These are phyloP conservation scores for Blastomussa wellsi DNA, from an alignment of 92 coral and sea anemone genomes.

Conservation along the genomic window DNA sequence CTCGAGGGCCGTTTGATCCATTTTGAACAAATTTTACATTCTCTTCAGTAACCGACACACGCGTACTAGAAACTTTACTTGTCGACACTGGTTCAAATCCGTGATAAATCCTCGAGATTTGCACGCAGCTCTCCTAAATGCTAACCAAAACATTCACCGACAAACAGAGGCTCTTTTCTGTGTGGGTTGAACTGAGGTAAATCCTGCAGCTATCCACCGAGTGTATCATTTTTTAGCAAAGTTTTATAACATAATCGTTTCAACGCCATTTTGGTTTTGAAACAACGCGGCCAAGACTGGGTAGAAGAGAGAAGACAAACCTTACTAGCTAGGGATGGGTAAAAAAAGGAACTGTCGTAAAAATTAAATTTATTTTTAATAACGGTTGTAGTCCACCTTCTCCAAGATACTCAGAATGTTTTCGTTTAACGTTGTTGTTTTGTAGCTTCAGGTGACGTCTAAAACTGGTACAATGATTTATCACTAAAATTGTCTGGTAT, in stretches of 20 bases:
- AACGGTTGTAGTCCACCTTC: no score
- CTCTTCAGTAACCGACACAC: no score
- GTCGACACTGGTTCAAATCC: no score
- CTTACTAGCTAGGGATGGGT: neutral
- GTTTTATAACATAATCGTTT: no score
- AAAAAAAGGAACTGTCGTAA: neutral
- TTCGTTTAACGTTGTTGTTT: no score
- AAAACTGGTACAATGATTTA: no score
- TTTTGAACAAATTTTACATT: neutral
- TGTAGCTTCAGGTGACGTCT: no score
- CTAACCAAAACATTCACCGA: neutral
- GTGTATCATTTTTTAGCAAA: neutral
- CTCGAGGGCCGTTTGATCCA: neutral
- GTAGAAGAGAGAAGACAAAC: neutral
- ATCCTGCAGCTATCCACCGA: neutral
- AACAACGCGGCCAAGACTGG: constrained; percentile 6
- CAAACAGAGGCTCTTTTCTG: neutral
- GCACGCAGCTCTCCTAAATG: neutral
- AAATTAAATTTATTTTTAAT: neutral
- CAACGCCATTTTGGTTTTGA: neutral
- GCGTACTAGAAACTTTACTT: no score
- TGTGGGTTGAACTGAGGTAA: neutral
- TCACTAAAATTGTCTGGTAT: no score
- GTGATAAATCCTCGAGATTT: neutral
- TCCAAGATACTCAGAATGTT: no score